Conservation (phyloP, 2,113 vertebrate species). For the Channa argus region DNA sequence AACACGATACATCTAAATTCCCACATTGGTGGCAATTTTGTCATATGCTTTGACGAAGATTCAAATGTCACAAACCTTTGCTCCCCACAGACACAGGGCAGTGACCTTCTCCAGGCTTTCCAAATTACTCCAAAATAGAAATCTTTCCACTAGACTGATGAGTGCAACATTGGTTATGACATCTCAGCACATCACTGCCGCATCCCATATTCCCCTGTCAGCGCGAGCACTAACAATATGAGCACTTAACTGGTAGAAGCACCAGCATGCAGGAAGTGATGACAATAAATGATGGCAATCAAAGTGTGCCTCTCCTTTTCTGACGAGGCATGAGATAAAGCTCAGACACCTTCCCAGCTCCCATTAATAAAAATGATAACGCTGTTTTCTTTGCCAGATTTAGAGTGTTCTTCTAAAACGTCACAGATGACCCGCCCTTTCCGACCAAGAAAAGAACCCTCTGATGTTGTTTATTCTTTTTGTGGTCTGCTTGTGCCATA, state of each 20-base stretch:
- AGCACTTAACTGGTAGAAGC: slow-evolving; percentile 49
- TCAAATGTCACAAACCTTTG: slow-evolving; percentile 26
- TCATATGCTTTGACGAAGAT: background rate
- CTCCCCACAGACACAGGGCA: slow-evolving; percentile 6
- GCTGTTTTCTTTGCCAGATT: slow-evolving; percentile 49
- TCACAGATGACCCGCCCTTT: slow-evolving; percentile 61
- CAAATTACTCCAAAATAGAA: slow-evolving; percentile 39
- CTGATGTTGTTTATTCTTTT: slow-evolving; percentile 73
- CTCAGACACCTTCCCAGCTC: slow-evolving; percentile 45
- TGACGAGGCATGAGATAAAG: slow-evolving; percentile 50
- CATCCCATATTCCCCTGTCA: slow-evolving; percentile 34
- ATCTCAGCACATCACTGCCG: slow-evolving; percentile 35
- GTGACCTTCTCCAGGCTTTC: slow-evolving; percentile 16
- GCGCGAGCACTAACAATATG: slow-evolving; percentile 48
- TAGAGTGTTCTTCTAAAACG: slow-evolving; percentile 47
- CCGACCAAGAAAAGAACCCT: slow-evolving; percentile 21
- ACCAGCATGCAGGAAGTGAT: slow-evolving; percentile 49
- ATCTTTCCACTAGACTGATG: slow-evolving; percentile 38
- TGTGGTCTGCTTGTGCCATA: slow-evolving; percentile 59
- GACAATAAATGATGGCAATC: slow-evolving; percentile 67
- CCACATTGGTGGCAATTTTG: background rate
- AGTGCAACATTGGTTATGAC: slow-evolving; percentile 41
- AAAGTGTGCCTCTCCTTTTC: slow-evolving; percentile 40
- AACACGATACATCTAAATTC: background rate
- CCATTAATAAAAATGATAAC: slow-evolving; percentile 60